phyloP scores from a whole-genome alignment of 1,140 invertebrate genomes.

The Belonocnema kinseyi region DNA sequence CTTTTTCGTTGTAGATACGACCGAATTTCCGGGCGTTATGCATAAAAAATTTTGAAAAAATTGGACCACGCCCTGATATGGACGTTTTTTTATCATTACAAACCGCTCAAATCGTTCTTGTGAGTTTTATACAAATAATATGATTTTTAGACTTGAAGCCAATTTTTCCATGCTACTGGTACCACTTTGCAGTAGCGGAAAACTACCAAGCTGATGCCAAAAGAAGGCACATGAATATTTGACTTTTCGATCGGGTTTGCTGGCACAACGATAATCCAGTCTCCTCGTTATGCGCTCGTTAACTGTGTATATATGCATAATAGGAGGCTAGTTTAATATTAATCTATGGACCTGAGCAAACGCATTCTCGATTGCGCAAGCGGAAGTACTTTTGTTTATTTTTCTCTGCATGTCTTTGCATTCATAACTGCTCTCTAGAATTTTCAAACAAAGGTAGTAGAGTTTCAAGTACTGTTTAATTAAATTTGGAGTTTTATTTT shows the following conservation, averaged over 20 bases:
- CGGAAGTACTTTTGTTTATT: slow-evolving; percentile 19
- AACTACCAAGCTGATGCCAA: slow-evolving; percentile 2
- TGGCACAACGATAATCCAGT: slow-evolving; percentile 3
- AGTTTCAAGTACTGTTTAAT: slow-evolving; percentile 1
- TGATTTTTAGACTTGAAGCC: too few relatives aligned
- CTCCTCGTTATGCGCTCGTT: slow-evolving; percentile 13
- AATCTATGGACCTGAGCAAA: slow-evolving; percentile 17
- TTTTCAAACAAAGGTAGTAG: background rate
- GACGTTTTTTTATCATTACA: too few relatives aligned
- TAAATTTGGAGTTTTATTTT: background rate
- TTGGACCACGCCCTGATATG: too few relatives aligned
- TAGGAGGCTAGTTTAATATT: slow-evolving; percentile 16
- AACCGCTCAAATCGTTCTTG: too few relatives aligned
- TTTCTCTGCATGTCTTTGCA: slow-evolving; percentile 5
- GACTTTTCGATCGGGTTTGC: slow-evolving; percentile 12
- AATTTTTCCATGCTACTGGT: too few relatives aligned
- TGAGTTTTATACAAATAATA: too few relatives aligned
- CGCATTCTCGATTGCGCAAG: background rate
- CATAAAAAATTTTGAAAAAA: too few relatives aligned
- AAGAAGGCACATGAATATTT: background rate
- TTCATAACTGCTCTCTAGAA: background rate
- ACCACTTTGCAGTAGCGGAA: background rate
- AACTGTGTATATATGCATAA: slow-evolving; percentile 18
- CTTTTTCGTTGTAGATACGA: too few relatives aligned
- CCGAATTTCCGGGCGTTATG: too few relatives aligned